Evolutionary conservation across 2,113 vertebrate genomes (phyloP).

Genomic region (Hypomesus transpacificus): DNA sequence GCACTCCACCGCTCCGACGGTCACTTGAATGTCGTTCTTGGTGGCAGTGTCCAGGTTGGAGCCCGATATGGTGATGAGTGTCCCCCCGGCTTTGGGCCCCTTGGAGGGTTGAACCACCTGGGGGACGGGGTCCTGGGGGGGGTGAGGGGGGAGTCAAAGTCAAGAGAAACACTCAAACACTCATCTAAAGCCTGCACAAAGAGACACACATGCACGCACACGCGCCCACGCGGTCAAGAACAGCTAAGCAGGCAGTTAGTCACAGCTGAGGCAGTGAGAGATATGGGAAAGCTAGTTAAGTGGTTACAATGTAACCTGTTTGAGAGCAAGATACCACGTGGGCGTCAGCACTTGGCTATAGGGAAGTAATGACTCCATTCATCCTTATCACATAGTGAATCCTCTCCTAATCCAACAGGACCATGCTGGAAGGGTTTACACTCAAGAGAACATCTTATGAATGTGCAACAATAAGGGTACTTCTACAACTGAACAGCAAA

Average conservation of each 20-base stretch:
- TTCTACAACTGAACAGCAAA: too few relatives aligned
- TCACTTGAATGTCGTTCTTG: slow-evolving; percentile 78
- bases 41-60: slow-evolving; percentile 80
- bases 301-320: slow-evolving; percentile 41
- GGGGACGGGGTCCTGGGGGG: slow-evolving; percentile 77
- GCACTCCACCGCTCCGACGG: slow-evolving; percentile 74
- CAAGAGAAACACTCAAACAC: too few relatives aligned
- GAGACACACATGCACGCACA: slow-evolving; percentile 24
- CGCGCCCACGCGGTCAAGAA: slow-evolving; percentile 55
- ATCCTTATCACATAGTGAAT: slow-evolving; percentile 24
- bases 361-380: slow-evolving; percentile 18
- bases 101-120: slow-evolving; percentile 65
- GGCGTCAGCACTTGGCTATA: slow-evolving; percentile 39
- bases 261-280: slow-evolving; percentile 23
- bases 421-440: background rate
- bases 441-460: too few relatives aligned
- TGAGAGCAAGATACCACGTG: slow-evolving; percentile 15
- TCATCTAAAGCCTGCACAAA: background rate
- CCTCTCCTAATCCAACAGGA: slow-evolving; percentile 18
- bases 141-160: background rate
- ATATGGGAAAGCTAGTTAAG: background rate
- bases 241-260: slow-evolving; percentile 63
- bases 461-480: too few relatives aligned
- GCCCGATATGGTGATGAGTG: slow-evolving; percentile 82
- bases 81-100: slow-evolving; percentile 86